Evolutionary conservation across 1,140 invertebrate genomes (phyloP), one percentile per base, ranked within the genome.

Genomic region (Drosophila bipectinata): DNA sequence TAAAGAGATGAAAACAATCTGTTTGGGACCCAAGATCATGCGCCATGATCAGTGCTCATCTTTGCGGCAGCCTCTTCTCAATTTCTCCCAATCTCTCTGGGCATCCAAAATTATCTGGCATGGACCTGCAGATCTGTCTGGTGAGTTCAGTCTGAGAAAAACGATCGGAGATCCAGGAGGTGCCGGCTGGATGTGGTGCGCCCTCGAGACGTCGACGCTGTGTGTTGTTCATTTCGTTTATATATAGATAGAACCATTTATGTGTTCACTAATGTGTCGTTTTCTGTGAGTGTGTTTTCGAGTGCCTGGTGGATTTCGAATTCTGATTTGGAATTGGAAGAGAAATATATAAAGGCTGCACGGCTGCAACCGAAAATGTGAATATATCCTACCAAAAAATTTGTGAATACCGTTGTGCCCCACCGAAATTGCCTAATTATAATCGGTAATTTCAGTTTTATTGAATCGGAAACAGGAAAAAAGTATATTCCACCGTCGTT

Each of bases 141-240:
- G 41, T 60, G 39, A 10, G 30, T 85, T 91, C 60, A 91, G 90
- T 91, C 83, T 91, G 90, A 91, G 90, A 68, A 80, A 77, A 91
- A 91, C 90, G 88, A 89, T 91, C 90, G 87, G 78, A 85, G 90
- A 90, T 91, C 90, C 90, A 91, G 90, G 90, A 85, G 79, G 87
- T 85, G 84, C 79, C 79, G 88, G 81, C 90, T 91, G 90, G 90
- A 91, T 80, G 89, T 79, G 74, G 79, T 77, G 85, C 61, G 79
- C 74, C 79, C 71, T 59, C 60, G 71, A 59, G 49, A 66, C 56
- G 73, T 49, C 60, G 56, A 74, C 64, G 63, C 60, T 62, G 54
- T 77, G 58, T 77, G 74, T 63, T 89, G 76, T 83, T 89, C 78
- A 83, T 89, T 84, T 73, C 79, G 76, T 83, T 88, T 88, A 89